phyloP scores from a whole-genome alignment of 2,113 vertebrate genomes.

The Prionailurus bengalensis region DNA sequence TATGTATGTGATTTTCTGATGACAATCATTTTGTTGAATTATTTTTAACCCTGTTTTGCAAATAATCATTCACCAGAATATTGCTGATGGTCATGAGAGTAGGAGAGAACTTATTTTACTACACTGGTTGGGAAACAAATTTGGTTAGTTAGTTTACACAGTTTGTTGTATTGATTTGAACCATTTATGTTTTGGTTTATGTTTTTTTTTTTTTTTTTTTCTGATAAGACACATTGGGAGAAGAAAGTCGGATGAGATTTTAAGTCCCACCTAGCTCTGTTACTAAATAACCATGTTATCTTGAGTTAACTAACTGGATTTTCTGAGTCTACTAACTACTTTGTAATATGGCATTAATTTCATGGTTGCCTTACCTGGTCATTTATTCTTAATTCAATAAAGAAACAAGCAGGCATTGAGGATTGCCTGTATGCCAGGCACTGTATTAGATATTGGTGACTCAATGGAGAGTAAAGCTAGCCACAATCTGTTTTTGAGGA shows the following conservation, averaged over 20 bases:
- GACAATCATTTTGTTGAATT: constrained; percentile 34
- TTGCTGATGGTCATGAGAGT: neutral
- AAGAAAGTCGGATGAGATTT: neutral
- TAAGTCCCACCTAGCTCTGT: neutral
- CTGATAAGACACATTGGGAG: neutral
- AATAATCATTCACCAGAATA: neutral
- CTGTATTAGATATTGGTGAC: neutral
- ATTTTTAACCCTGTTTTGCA: constrained; percentile 30
- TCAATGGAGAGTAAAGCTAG: neutral
- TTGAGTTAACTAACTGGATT: neutral
- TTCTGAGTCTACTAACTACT: neutral
- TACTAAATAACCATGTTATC: neutral
- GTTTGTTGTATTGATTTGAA: constrained; percentile 37
- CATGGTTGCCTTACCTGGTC: neutral
- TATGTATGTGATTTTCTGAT: neutral
- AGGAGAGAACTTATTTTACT: constrained; percentile 41
- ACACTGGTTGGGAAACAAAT: neutral
- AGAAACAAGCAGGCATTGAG: neutral
- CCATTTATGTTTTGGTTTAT: neutral
- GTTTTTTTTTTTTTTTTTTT: neutral
- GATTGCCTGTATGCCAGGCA: neutral
- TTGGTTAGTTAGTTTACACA: neutral
- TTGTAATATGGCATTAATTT: constrained; percentile 22
- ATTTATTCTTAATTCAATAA: constrained; percentile 23
- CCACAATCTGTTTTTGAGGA: neutral